Percentiles rank a stretch among this genome's conserved stretches.
These are phyloP conservation scores for Gulo gulo DNA, from an alignment of 2,113 vertebrate genomes.

Conservation along the genomic window DNA sequence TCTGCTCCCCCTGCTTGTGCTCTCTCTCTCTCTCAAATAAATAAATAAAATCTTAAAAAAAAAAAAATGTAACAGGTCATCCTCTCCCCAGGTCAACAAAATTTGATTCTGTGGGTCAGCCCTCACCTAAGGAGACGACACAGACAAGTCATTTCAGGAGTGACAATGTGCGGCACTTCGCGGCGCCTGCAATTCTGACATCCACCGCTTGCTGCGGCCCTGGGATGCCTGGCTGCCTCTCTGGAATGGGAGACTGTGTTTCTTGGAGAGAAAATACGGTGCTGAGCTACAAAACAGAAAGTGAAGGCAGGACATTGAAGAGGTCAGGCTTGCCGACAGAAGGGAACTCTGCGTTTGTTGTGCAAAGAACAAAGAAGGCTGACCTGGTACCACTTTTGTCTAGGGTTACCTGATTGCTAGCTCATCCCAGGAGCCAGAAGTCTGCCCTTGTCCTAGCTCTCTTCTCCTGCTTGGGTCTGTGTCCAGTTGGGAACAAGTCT, in stretches of 20 bases:
- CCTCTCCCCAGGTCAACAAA: background rate
- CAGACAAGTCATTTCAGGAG: background rate
- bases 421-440: background rate
- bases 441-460: background rate
- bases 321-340: background rate
- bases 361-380: background rate
- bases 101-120: background rate
- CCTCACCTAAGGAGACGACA: background rate
- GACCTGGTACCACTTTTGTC: accelerated
- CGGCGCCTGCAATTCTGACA: too few relatives aligned
- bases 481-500: background rate
- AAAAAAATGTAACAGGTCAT: background rate
- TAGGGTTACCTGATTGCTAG: background rate
- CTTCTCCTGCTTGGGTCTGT: background rate
- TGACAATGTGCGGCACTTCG: accelerated
- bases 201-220: too few relatives aligned
- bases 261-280: background rate
- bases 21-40: too few relatives aligned
- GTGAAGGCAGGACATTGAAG: background rate
- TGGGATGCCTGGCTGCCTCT: background rate
- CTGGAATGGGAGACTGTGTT: accelerated
- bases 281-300: background rate
- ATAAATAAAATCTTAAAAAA: background rate
- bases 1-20: too few relatives aligned
- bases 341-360: background rate